Base-by-base conservation (phyloP, 2,113 vertebrate genomes). In the Plotosus lineatus region DNA sequence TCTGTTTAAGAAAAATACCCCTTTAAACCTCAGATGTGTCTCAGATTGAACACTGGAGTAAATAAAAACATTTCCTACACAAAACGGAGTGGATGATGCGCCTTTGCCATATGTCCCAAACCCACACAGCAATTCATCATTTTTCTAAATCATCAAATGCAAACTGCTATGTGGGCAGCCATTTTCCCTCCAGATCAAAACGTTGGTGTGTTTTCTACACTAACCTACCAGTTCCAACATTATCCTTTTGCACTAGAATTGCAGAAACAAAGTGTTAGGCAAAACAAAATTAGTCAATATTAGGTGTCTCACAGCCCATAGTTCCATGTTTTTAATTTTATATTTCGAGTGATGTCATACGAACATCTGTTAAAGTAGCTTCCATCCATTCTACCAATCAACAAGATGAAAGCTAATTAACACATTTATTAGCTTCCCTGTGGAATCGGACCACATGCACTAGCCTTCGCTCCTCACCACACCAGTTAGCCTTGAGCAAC, bases 131-230 rank as follows among this genome's bases (percentile, higher is more conserved):
- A 71, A 31, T 31, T 19, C 65, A 3, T 21, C 19, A 23, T 3
- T 40, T 23, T 11, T 40, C 61, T 40, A 3, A 38, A 65, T 19
- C 33, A 38, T 38, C n/a, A 31, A 21, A 31, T 12, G 40, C 38
- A 65, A 38, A 65, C 65, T 46, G 65, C 65, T 53, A 61, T 17
- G 56, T 81, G 72, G 75, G 56, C 74, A 76, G 73, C 63, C 55
- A n/a, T 63, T 48, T 65, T 50, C 28, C 21, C 76, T 78, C 10
- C 44, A 51, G 76, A 65, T 77, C 31, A 77, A 21, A 65, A 61
- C 33, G 51, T 33, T 21, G 7, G 28, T 17, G 58, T 0, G 28
- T 6, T 61, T 33, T 10, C 21, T 17, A 31, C 56, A 3, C 58
- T 77, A 33, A 77, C 38, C 60, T 15, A 23, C 40, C 33, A 23